phyloP scores from a whole-genome alignment of 2,797 vertebrate genomes.

The Pipistrellus nathusii region DNA sequence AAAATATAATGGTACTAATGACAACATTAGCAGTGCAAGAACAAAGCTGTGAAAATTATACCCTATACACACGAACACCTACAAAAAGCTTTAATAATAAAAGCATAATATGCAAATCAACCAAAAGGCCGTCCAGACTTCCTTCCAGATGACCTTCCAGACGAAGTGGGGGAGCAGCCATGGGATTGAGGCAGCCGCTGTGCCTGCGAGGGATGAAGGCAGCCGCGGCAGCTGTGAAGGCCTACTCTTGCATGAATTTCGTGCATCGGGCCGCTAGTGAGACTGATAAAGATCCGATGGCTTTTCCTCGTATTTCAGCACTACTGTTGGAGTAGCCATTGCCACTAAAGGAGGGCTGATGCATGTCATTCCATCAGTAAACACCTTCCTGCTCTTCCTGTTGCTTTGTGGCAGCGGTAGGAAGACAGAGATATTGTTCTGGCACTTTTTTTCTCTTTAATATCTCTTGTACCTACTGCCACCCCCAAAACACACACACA shows the following conservation, averaged over 20 bases:
- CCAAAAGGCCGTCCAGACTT: fast-evolving
- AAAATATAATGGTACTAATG: constrained; percentile 40
- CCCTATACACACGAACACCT: background rate
- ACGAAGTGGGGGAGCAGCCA: too few species aligned
- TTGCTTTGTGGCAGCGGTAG: background rate
- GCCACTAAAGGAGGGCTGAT: constrained; percentile 34
- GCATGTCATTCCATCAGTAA: background rate
- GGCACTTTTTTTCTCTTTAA: constrained; percentile 24
- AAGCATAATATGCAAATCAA: too few species aligned
- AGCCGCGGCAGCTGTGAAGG: too few species aligned
- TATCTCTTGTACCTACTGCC: background rate
- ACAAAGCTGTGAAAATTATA: constrained; percentile 50
- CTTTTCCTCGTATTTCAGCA: constrained; percentile 60
- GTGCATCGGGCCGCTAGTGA: background rate
- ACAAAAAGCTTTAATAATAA: background rate
- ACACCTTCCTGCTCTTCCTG: background rate
- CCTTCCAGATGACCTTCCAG: too few species aligned
- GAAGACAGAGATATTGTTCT: background rate
- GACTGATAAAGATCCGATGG: background rate
- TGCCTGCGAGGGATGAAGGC: too few species aligned
- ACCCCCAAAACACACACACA: background rate
- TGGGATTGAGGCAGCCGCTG: too few species aligned
- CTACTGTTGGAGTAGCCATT: constrained; percentile 17
- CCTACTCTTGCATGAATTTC: too few species aligned
- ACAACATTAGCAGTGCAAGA: constrained; percentile 19